Base-by-base conservation (phyloP, 2,888 invertebrate genomes). In the Oxycera nigricornis region DNA sequence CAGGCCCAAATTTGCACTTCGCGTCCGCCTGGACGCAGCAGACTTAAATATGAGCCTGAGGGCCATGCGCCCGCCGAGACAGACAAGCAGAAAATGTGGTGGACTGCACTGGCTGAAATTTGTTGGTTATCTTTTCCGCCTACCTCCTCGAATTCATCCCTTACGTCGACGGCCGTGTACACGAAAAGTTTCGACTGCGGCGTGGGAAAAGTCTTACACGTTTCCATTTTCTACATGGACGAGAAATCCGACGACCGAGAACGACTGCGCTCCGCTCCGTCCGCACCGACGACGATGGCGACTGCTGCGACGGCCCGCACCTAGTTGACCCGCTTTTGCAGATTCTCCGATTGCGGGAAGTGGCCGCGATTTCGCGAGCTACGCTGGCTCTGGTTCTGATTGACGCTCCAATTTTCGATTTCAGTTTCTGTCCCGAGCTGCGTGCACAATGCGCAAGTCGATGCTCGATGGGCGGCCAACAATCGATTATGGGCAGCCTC, bases 91-190 rank as follows among this genome's bases (percentile, higher is more conserved):
- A 61, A 65, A 35, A 65, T 65, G 65, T 39, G 41, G 24, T 41
- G 28, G 7, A 11, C 17, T 14, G 26, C 4, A 57, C 57, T 26
- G 30, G 30, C 28, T 59, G 35, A 35, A 65, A 39, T 41, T 61
- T 52, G 31, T 70, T 70, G 70, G 52, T 67, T 73, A 72, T 75
- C 68, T 55, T 72, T 67, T 57, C 72, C 68, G 70, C 76, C 89
- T 91, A 94, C 94, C 94, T 94, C 94, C 86, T 94, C 94, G 86
- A 92, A 89, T 86, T 95, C 94, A 88, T 94, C 94, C 91, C 92
- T 93, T 88, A 91, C 91, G 89, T 94, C 94, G 86, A 94, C 91
- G 84, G 91, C 89, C 84, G 92, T 91, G 86, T 91, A 91, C 88
- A 91, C 88, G 88, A 94, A 93, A 87, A 94, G 89, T 88, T 91